phyloP scores from a whole-genome alignment of 53 echinoderm and acorn worm genomes.

The Patiria pectinifera region DNA sequence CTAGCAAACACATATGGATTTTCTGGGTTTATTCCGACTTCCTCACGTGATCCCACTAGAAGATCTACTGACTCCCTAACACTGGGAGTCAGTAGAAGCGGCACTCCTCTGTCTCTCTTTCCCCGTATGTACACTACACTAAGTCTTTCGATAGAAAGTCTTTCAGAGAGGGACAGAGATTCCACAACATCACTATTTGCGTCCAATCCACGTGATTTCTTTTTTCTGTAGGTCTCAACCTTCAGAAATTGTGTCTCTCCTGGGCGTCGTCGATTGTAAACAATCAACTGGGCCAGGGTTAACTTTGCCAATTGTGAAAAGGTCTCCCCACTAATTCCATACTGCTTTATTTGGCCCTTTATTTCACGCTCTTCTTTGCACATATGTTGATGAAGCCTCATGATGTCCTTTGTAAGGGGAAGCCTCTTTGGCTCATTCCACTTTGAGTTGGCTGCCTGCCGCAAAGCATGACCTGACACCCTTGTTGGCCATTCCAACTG shows the following conservation, averaged over 20 bases:
- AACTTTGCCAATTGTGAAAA: constrained; percentile 27
- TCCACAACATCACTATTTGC: constrained; percentile 36
- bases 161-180: constrained; percentile 39
- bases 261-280: constrained; percentile 24
- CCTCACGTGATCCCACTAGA: constrained; percentile 7
- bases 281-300: constrained; percentile 18
- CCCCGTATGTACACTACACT: constrained; percentile 49
- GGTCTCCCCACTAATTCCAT: constrained; percentile 21
- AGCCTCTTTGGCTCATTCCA: constrained; percentile 43
- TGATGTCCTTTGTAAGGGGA: constrained; percentile 48
- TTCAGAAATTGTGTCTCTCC: constrained; percentile 57
- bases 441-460: constrained; percentile 27
- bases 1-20: constrained; percentile 61
- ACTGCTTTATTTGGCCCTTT: constrained; percentile 16
- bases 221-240: constrained; percentile 35
- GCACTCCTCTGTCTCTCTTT: constrained; percentile 55
- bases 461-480: constrained; percentile 39
- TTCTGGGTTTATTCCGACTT: constrained; percentile 27
- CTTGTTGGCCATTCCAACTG: constrained; percentile 52
- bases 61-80: constrained; percentile 3
- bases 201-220: constrained; percentile 34
- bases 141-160: constrained; percentile 38
- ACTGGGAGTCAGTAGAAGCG: background rate
- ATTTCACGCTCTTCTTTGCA: background rate
- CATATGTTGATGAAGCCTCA: constrained; percentile 23